Percentiles rank a stretch among this genome's conserved stretches.
phyloP scores from a whole-genome alignment of 2,888 invertebrate species.

The Heliconius cydno region DNA sequence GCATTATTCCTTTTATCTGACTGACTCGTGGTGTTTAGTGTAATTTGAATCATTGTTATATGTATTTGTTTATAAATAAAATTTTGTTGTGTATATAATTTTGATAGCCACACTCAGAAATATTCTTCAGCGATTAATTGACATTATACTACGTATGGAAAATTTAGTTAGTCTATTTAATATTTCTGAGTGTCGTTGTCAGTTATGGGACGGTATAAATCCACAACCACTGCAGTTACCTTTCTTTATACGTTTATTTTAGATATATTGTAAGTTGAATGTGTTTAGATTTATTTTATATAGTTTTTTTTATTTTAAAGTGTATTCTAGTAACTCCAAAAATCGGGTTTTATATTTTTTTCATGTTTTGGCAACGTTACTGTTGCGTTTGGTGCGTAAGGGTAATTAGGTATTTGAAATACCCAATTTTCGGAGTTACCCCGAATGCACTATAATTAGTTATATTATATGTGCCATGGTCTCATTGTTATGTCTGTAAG shows the following conservation, averaged over 20 bases:
- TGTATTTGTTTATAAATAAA: no score
- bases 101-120: not conserved
- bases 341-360: no score
- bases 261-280: no score
- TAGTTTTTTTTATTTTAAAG: no score
- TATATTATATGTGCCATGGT: slow-evolving; percentile 3
- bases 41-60: no score
- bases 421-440: not conserved
- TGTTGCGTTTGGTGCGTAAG: not conserved
- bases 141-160: not conserved
- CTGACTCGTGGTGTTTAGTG: no score
- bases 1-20: no score
- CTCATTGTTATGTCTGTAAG: not conserved
- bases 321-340: no score
- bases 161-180: not conserved
- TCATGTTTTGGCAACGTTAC: not conserved
- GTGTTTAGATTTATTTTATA: no score
- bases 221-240: not conserved
- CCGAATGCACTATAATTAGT: not conserved
- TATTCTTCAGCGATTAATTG: not conserved
- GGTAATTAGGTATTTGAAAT: not conserved
- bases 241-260: not conserved
- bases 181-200: not conserved
- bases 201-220: not conserved
- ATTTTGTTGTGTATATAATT: not conserved